Evolutionary conservation across 2,797 vertebrate genomes (phyloP).

Genomic region (Argyrosomus regius): DNA sequence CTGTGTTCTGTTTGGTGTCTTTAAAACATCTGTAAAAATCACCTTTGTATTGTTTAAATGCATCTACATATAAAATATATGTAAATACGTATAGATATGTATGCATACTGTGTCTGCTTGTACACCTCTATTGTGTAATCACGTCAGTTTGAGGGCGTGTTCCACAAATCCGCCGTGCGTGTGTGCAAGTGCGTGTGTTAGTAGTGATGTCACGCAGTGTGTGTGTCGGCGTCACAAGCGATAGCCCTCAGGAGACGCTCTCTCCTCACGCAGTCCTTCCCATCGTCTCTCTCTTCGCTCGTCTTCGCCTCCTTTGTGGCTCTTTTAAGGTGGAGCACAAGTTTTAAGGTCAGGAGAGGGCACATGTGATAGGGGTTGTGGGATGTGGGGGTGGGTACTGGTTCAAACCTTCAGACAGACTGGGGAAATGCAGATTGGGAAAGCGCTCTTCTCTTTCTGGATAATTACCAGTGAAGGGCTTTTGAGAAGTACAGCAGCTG

Average conservation of each 20-base stretch:
- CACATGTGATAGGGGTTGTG: not conserved
- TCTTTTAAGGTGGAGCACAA: conserved; percentile 30
- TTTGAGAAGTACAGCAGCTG: conserved; percentile 51
- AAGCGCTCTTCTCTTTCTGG: conserved; percentile 24
- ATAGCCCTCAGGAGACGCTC: conserved; percentile 35
- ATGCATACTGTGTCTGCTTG: conserved; percentile 4
- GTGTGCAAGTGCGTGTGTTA: conserved; percentile 21
- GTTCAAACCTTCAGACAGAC: conserved; percentile 1
- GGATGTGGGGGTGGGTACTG: not conserved
- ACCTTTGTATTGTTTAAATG: conserved; percentile 3
- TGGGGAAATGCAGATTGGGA: conserved; percentile 34
- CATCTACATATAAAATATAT: conserved; percentile 7
- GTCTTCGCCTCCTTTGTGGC: conserved; percentile 8
- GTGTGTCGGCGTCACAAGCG: conserved; percentile 65
- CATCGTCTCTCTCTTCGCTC: conserved; percentile 21
- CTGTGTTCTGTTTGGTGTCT: not conserved
- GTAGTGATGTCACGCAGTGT: conserved; percentile 59
- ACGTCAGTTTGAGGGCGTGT: conserved; percentile 50
- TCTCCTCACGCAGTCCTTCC: conserved; percentile 26
- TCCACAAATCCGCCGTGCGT: conserved; percentile 28
- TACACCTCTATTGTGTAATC: conserved; percentile 50
- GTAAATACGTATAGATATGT: conserved; percentile 19
- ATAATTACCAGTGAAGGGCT: conserved; percentile 56
- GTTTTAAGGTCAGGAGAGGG: conserved; percentile 40
- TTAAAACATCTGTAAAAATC: conserved; percentile 29